A percentile compares a stretch with the other conserved stretches of the same genome.
Conservation (phyloP, 2,797 vertebrate genomes). For the Fundulus diaphanus region DNA sequence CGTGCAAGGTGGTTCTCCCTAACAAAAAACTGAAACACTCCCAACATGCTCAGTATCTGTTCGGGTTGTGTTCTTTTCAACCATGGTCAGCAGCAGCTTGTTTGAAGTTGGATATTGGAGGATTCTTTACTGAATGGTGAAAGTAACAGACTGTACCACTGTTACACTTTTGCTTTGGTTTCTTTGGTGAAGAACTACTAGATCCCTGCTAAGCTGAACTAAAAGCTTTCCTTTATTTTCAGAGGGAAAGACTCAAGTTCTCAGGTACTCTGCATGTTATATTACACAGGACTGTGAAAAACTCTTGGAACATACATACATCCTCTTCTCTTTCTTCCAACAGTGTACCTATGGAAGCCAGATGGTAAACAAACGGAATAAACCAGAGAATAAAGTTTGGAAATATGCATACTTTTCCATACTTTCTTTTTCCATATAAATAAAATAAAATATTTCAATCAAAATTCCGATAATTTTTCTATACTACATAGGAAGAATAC, state of each 20-base stretch:
- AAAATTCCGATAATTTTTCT: background rate
- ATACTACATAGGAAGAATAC: background rate
- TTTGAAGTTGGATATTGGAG: constrained; percentile 46
- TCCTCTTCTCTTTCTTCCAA: background rate
- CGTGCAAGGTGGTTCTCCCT: constrained; percentile 52
- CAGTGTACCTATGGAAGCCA: background rate
- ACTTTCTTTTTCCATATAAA: background rate
- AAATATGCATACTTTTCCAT: background rate
- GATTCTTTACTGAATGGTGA: background rate
- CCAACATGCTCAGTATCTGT: constrained; percentile 47
- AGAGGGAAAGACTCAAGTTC: background rate
- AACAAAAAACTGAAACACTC: constrained; percentile 48
- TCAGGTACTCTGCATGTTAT: background rate
- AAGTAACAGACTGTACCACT: background rate
- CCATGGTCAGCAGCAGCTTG: constrained; percentile 34
- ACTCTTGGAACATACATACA: background rate
- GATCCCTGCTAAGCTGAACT: background rate
- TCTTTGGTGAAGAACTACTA: background rate
- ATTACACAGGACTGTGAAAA: background rate
- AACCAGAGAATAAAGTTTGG: background rate
- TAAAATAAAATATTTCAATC: background rate
- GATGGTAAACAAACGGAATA: background rate
- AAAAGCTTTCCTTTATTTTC: background rate
- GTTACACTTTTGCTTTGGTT: background rate
- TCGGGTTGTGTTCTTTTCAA: constrained; percentile 36